phyloP scores from a whole-genome alignment of 2,113 vertebrate species.

The Stegostoma tigrinum region DNA sequence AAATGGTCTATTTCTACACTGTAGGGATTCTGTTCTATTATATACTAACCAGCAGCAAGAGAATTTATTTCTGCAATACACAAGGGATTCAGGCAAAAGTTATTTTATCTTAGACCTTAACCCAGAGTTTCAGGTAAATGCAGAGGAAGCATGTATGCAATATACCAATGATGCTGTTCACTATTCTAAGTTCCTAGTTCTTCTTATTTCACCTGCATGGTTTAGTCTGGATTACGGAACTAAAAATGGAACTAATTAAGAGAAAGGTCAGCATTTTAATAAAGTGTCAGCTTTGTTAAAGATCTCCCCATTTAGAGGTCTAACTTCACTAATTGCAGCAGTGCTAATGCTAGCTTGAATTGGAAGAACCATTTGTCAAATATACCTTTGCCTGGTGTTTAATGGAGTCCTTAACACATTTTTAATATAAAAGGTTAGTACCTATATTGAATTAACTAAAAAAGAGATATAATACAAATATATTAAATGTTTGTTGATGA shows the following conservation, averaged over 20 bases:
- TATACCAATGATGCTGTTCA: background rate
- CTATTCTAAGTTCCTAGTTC: background rate
- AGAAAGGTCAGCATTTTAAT: background rate
- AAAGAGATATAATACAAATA: background rate
- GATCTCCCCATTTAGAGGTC: background rate
- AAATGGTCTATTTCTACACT: no score
- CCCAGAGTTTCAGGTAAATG: background rate
- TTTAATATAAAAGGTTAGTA: background rate
- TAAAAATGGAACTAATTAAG: background rate
- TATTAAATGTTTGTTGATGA: background rate
- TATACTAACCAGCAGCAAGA: background rate
- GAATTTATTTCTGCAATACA: background rate
- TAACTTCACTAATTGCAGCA: background rate
- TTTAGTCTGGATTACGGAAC: background rate
- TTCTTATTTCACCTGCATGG: background rate
- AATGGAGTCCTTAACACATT: background rate
- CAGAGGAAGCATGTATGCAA: background rate
- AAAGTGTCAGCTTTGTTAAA: background rate
- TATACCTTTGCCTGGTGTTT: background rate
- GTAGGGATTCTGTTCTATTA: no score
- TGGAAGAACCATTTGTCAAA: background rate
- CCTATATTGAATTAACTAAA: background rate
- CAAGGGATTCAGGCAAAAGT: background rate
- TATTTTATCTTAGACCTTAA: background rate
- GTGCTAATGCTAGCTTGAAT: background rate